These are phyloP conservation scores for Platycheirus albimanus DNA, from an alignment of 2,888 invertebrate genomes.

Conservation along the genomic window DNA sequence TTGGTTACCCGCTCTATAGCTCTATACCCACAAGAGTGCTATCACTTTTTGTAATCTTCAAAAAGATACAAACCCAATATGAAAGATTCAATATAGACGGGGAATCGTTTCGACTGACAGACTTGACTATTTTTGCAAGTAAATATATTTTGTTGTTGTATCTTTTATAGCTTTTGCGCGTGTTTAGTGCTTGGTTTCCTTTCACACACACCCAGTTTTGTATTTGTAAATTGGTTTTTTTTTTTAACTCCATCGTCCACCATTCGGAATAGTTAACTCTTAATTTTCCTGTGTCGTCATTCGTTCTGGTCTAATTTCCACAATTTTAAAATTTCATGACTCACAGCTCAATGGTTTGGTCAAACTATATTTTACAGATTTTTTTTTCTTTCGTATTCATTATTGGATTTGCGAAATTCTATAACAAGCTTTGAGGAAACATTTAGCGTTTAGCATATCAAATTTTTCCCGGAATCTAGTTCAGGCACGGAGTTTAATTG, in stretches of 20 bases:
- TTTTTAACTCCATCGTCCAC: neutral
- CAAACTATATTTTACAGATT: neutral
- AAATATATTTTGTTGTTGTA: neutral
- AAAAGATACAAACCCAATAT: neutral
- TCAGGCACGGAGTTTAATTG: neutral
- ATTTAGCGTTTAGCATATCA: neutral
- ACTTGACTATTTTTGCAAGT: slow-evolving; percentile 1
- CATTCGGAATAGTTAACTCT: neutral
- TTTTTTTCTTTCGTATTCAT: too few species aligned
- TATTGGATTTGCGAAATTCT: neutral
- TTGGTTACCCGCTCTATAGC: neutral
- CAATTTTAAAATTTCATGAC: slow-evolving; percentile 18
- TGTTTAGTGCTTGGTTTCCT: slow-evolving; percentile 7
- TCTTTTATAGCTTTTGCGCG: slow-evolving; percentile 1
- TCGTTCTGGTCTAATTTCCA: slow-evolving; percentile 20
- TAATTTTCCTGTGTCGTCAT: neutral
- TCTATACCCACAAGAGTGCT: neutral
- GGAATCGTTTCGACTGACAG: neutral
- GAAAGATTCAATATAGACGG: neutral
- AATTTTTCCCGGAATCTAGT: neutral
- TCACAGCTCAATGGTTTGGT: neutral
- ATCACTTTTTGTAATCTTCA: neutral
- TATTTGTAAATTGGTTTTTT: neutral
- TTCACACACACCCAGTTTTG: slow-evolving; percentile 23
- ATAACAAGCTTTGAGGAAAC: neutral